These are phyloP conservation scores for Drosophila greeni DNA, from an alignment of 2,888 invertebrate species.

Conservation along the genomic window DNA sequence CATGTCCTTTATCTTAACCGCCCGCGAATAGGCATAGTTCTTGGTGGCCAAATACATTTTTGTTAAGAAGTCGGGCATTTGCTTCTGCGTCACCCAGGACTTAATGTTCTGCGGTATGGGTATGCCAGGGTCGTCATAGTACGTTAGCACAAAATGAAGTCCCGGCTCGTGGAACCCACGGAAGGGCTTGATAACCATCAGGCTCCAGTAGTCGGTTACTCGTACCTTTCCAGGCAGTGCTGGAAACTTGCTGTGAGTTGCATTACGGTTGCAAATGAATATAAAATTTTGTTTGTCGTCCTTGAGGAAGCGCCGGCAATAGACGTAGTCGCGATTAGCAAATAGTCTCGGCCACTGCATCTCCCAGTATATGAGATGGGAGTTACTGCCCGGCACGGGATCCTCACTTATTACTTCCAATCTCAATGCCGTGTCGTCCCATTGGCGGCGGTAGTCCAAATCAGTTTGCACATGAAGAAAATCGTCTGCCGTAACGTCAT, in stretches of 20 bases:
- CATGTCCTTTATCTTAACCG: constrained; percentile 77
- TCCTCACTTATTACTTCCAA: constrained; percentile 85
- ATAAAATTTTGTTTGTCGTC: constrained; percentile 82
- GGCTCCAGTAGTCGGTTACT: constrained; percentile 90
- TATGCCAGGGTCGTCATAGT: constrained; percentile 92
- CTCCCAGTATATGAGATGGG: constrained; percentile 92
- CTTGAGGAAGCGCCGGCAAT: constrained; percentile 84
- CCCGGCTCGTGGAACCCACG: constrained; percentile 76
- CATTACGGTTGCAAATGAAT: constrained; percentile 84
- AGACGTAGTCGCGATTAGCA: constrained; percentile 92
- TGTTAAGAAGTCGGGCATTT: constrained; percentile 87
- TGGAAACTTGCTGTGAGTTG: constrained; percentile 85
- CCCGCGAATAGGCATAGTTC: constrained; percentile 80
- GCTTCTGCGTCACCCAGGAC: constrained; percentile 87
- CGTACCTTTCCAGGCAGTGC: constrained; percentile 84
- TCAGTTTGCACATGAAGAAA: constrained; percentile 91
- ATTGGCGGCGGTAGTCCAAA: constrained; percentile 86
- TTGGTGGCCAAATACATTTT: constrained; percentile 85
- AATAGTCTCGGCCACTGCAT: constrained; percentile 92
- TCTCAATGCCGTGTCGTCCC: constrained; percentile 88
- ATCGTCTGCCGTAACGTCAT: constrained; percentile 87
- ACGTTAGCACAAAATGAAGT: constrained; percentile 87
- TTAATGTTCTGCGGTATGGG: constrained; percentile 85
- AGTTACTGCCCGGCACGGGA: constrained; percentile 81
- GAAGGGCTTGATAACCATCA: constrained; percentile 88